phyloP scores from a whole-genome alignment of 2,797 vertebrate genomes.

The Acropternis orthonyx region DNA sequence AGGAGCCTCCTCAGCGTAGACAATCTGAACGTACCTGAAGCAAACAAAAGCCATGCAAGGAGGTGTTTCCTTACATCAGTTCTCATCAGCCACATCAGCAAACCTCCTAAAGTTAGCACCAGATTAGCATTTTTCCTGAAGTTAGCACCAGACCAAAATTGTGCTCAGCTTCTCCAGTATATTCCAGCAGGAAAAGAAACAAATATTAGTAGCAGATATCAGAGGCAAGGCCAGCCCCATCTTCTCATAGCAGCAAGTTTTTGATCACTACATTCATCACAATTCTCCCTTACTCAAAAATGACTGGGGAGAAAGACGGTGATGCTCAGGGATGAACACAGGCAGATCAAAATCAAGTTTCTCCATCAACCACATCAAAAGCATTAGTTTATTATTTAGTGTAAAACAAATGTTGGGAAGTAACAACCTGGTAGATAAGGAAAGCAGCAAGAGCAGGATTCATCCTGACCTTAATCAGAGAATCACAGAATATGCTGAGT shows the following conservation, averaged over 20 bases:
- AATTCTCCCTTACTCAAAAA: background rate
- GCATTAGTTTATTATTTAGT: background rate
- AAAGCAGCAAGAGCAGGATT: slow-evolving; percentile 16
- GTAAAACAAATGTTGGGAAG: background rate
- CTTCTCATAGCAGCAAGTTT: slow-evolving; percentile 37
- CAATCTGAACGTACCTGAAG: background rate
- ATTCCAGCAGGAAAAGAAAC: background rate
- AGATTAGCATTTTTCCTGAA: background rate
- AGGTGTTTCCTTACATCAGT: background rate
- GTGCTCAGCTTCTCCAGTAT: slow-evolving; percentile 28
- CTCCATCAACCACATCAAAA: background rate
- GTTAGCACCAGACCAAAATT: slow-evolving; percentile 15
- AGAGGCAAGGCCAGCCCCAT: background rate
- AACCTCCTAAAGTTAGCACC: background rate
- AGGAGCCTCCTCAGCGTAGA: background rate
- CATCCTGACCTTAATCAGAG: background rate
- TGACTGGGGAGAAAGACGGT: background rate
- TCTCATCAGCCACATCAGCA: background rate
- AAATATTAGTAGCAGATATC: background rate
- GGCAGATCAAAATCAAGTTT: slow-evolving; percentile 27
- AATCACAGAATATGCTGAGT: background rate
- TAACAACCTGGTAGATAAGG: background rate
- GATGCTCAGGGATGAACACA: background rate
- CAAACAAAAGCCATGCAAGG: background rate
- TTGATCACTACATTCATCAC: background rate